Conservation (phyloP, 2,113 vertebrate species). For the Hippocampus barbouri region DNA sequence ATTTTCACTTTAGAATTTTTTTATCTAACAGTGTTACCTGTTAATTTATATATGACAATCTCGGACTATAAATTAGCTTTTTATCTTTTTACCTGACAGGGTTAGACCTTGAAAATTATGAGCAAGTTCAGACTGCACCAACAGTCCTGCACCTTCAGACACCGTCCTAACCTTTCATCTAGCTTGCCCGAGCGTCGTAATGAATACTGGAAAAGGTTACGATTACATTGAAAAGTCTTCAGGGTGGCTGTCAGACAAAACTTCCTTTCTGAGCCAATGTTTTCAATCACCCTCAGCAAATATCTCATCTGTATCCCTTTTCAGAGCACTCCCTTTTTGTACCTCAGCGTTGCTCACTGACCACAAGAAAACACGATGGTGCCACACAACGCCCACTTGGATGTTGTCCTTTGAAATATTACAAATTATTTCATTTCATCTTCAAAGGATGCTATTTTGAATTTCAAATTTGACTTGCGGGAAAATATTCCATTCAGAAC, state of each 20-base stretch:
- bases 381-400: conserved; percentile 20
- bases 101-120: conserved; percentile 1
- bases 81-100: conserved; percentile 46
- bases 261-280: conserved; percentile 21
- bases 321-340: conserved; percentile 12
- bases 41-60: conserved; percentile 43
- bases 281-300: conserved; percentile 33
- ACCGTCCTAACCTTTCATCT: conserved; percentile 4
- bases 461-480: conserved; percentile 47
- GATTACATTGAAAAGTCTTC: conserved; percentile 25
- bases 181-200: background rate
- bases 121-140: conserved; percentile 13
- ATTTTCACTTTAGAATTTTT: conserved; percentile 44
- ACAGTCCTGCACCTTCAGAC: conserved; percentile 15
- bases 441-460: conserved; percentile 60
- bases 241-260: conserved; percentile 16
- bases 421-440: conserved; percentile 36
- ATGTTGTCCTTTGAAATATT: conserved; percentile 33
- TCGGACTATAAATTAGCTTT: conserved; percentile 43
- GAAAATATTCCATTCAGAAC: conserved; percentile 35
- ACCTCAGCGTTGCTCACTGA: conserved; percentile 32
- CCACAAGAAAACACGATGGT: conserved; percentile 20
- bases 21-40: conserved; percentile 31
- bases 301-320: conserved; percentile 37
- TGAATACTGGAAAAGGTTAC: conserved; percentile 12